These are phyloP conservation scores for Phrynocephalus versicolor DNA, from an alignment of 2,113 vertebrate species.

Conservation along the genomic window DNA sequence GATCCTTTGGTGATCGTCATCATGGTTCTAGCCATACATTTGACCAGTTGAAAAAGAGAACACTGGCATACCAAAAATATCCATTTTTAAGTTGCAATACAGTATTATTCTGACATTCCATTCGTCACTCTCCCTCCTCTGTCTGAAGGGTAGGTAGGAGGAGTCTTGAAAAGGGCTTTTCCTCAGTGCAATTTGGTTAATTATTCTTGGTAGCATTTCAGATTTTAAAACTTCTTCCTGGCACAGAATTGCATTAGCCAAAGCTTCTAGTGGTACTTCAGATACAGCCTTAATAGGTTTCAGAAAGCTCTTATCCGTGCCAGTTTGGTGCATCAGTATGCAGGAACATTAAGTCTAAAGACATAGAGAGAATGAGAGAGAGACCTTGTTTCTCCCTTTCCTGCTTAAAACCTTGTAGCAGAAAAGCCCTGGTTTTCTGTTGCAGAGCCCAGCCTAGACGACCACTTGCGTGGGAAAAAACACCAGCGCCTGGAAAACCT, in stretches of 20 bases:
- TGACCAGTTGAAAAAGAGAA: no score
- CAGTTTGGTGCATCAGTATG: not conserved
- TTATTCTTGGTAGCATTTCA: not conserved
- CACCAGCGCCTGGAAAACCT: constrained; percentile 80
- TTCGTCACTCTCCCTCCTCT: no score
- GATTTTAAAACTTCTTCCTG: not conserved
- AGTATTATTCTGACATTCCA: no score
- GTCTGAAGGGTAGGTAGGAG: no score
- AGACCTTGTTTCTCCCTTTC: no score
- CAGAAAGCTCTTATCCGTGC: not conserved
- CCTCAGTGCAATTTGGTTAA: not conserved
- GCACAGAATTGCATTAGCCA: no score
- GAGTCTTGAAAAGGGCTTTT: not conserved
- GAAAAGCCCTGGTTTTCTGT: not conserved
- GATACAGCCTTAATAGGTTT: not conserved
- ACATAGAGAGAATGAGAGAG: no score
- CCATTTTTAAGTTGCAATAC: no score
- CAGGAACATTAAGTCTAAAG: not conserved
- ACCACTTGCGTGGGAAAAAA: constrained; percentile 85
- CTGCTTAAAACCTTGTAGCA: not conserved
- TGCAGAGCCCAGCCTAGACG: constrained; percentile 80
- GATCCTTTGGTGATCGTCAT: no score
- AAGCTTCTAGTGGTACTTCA: no score
- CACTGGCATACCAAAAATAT: no score
- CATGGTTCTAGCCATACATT: no score